Evolutionary conservation across 2,888 invertebrate genomes (phyloP).

Genomic region (Lasius platythorax): DNA sequence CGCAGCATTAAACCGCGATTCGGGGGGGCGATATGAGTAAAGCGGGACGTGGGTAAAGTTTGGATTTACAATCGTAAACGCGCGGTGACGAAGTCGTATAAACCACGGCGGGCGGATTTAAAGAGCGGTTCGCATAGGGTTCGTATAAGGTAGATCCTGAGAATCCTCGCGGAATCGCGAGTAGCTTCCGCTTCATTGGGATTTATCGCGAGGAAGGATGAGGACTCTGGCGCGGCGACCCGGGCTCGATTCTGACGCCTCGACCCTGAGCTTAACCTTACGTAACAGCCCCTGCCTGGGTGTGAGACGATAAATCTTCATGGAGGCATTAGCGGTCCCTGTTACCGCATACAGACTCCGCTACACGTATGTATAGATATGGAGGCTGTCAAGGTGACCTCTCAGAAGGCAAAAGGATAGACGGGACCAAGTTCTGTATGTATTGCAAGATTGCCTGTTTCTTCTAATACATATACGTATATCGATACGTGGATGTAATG

Average conservation of each 20-base stretch:
- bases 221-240: slow-evolving; percentile 2
- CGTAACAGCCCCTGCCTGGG: slow-evolving; percentile 64
- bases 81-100: slow-evolving; percentile 42
- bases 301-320: slow-evolving; percentile 68
- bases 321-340: slow-evolving; percentile 64
- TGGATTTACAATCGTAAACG: slow-evolving; percentile 46
- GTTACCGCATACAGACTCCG: slow-evolving; percentile 25
- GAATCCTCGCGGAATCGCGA: slow-evolving; percentile 24
- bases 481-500: no score
- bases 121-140: slow-evolving; percentile 14
- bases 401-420: background rate
- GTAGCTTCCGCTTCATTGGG: slow-evolving; percentile 52
- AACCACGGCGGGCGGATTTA: slow-evolving; percentile 25
- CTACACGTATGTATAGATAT: slow-evolving; percentile 1
- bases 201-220: slow-evolving; percentile 69
- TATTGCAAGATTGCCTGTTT: background rate
- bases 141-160: slow-evolving; percentile 30
- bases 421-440: background rate
- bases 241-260: slow-evolving; percentile 62
- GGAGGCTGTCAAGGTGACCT: slow-evolving; percentile 21
- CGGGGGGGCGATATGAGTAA: slow-evolving; percentile 18
- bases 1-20: slow-evolving; percentile 43
- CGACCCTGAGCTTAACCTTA: slow-evolving; percentile 75
- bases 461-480: no score
- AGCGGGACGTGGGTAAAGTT: slow-evolving; percentile 24